Evolutionary conservation across 1,140 invertebrate species (phyloP), one percentile per base, ranked within the genome.

Genomic region (Wasmannia auropunctata): DNA sequence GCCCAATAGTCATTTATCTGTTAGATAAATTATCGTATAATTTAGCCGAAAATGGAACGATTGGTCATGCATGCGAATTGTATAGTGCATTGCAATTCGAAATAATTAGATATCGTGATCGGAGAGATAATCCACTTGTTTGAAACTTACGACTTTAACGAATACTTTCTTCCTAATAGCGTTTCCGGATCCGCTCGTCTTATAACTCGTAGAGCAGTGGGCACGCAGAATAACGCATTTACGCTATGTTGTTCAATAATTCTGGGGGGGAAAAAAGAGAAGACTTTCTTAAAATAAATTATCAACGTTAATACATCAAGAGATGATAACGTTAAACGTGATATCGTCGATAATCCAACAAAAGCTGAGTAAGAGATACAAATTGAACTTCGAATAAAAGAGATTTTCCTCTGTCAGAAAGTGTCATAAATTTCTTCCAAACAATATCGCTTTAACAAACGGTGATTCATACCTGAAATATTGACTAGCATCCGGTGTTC

Each of bases 401-500:
- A 16, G 16, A 67, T 67, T 43, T 43, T 43, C 8, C 1, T 11
- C 0, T 37, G 16, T 16, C 6, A 56, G n/a, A 43, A 43, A 43
- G 28, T 6, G 7, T 16, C 5, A 3, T 8, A 14, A 7, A 58
- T 40, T 76, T 51, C 7, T 14, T 10, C 8, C 1, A 25, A 46
- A 2, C 43, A 25, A 79, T 34, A 49, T 25, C 10, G 16, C 1
- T 54, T 51, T 22, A n/a, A n/a, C 54, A 25, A 16, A 74, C 25
- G 25, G 22, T 11, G 22, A 14, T 43, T 74, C 4, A 19, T 81
- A 97, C 97, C 97, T 96, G 93, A 98, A 98, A 95, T 98, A 99
- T 92, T 98, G 97, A 37, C 97, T 97, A 5, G 98, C 97, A 95
- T 99, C 97, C 0, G 98, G 98, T 1, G 98, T 99, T 75, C 98